These are phyloP conservation scores for Benitochromis conjunctus DNA, from an alignment of 2,113 vertebrate species.

Conservation along the genomic window DNA sequence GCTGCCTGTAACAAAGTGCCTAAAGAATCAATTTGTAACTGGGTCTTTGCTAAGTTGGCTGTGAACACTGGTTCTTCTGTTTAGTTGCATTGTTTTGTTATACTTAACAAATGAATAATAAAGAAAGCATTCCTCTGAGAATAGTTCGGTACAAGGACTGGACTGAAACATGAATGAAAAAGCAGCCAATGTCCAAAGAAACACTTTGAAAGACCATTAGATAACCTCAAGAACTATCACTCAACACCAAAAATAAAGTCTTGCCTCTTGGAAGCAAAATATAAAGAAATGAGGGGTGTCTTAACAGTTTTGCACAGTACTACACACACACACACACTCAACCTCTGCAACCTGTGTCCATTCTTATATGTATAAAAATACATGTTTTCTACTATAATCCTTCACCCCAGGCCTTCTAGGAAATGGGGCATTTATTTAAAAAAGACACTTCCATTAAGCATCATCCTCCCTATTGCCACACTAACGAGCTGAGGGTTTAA, in stretches of 20 bases:
- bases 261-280: neutral
- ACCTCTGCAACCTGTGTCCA: neutral
- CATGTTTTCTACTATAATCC: neutral
- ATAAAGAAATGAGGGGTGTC: neutral
- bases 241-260: neutral
- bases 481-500: slow-evolving; percentile 40
- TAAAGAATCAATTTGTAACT: neutral
- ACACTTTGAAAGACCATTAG: neutral
- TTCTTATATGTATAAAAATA: neutral
- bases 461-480: slow-evolving; percentile 20
- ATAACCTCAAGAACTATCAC: rapidly evolving
- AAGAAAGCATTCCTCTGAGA: neutral
- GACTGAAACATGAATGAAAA: neutral
- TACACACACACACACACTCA: neutral
- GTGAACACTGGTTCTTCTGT: neutral
- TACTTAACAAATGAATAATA: neutral
- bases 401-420: neutral
- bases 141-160: neutral
- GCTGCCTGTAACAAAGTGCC: neutral
- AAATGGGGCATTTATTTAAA: slow-evolving; percentile 41
- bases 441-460: slow-evolving; percentile 23
- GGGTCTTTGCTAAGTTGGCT: neutral
- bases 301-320: neutral
- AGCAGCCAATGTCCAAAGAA: neutral
- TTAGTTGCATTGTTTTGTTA: neutral